Evolutionary conservation across 2,797 vertebrate species (phyloP).

Genomic region (Chelonia mydas): DNA sequence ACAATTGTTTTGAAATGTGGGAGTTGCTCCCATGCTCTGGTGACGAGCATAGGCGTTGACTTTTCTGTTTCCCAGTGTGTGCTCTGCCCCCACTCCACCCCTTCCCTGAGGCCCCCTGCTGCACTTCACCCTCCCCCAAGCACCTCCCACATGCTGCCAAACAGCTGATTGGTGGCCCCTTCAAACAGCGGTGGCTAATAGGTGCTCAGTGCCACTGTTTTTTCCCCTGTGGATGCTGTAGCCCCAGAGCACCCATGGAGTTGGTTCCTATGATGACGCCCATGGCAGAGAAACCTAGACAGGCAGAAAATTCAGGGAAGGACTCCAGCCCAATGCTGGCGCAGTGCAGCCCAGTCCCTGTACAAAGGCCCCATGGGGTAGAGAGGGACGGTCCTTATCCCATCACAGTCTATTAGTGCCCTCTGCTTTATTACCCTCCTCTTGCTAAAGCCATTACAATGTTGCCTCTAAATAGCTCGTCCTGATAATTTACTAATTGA

Average conservation of each 20-base stretch:
- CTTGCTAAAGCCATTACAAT: conserved; percentile 22
- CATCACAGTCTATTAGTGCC: background rate
- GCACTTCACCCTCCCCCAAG: no score
- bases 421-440: conserved; percentile 14
- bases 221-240: no score
- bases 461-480: conserved; percentile 25
- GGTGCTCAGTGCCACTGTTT: no score
- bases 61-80: no score
- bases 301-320: background rate
- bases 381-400: background rate
- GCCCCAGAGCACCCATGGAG: no score
- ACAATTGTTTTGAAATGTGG: conserved; percentile 10
- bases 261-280: background rate
- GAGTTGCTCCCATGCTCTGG: conserved; percentile 12
- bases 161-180: no score
- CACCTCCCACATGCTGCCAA: no score
- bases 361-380: background rate
- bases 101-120: no score
- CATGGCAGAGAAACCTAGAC: background rate
- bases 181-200: no score
- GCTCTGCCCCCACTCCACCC: no score
- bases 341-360: accelerated
- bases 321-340: background rate
- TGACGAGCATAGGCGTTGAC: background rate
- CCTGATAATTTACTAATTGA: conserved; percentile 60